These are phyloP conservation scores for Laspeyria flexula DNA, from an alignment of 2,888 invertebrate genomes.

Conservation along the genomic window DNA sequence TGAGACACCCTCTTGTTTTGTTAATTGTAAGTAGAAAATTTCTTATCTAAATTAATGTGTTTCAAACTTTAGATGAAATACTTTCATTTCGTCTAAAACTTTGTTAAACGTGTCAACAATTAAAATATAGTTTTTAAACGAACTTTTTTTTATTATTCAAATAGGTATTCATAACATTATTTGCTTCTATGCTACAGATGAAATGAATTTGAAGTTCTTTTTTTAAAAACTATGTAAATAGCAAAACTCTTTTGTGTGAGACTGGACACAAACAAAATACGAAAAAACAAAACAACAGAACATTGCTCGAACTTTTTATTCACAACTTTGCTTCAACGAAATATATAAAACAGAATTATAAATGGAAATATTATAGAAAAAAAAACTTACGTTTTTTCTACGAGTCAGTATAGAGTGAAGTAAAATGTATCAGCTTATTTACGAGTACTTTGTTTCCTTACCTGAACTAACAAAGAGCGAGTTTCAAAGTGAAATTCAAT, in stretches of 20 bases:
- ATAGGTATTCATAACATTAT: no score
- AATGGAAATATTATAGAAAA: constrained; percentile 34
- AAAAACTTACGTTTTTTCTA: constrained; percentile 25
- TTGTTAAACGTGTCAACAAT: no score
- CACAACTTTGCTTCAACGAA: background rate
- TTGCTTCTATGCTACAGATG: no score
- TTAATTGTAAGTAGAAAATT: constrained; percentile 78
- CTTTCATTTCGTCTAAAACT: constrained; percentile 7
- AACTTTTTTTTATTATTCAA: no score
- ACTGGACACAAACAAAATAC: background rate
- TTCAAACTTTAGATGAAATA: constrained; percentile 39
- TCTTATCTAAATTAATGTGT: constrained; percentile 69
- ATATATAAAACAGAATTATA: constrained; percentile 12
- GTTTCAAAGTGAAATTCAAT: constrained; percentile 61
- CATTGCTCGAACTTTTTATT: constrained; percentile 2
- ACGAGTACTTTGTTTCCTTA: constrained; percentile 54
- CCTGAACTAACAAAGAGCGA: constrained; percentile 54
- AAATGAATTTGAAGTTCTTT: no score
- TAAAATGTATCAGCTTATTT: constrained; percentile 54
- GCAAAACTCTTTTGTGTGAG: background rate
- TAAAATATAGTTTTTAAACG: no score
- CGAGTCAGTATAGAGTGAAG: constrained; percentile 32
- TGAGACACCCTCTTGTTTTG: constrained; percentile 78
- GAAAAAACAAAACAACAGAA: constrained; percentile 9
- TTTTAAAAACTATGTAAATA: no score